Evolutionary conservation across 2,888 invertebrate species (phyloP).

Genomic region (Ennomos fuscantarius): DNA sequence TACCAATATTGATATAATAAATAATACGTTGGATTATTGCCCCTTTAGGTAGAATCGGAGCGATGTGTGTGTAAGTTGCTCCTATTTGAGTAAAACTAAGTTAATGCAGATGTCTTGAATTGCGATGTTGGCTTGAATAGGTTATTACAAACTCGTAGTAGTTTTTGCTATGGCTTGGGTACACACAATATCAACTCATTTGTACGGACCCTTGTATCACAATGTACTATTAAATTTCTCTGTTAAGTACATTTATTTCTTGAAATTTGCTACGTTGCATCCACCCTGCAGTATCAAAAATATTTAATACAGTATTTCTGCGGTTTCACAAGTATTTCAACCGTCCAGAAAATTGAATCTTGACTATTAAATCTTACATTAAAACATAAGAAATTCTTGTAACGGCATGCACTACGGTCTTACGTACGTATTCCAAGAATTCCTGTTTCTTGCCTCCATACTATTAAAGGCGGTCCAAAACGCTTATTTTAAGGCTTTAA

Average conservation of each 20-base stretch:
- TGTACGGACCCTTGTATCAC: too few species aligned
- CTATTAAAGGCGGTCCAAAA: constrained; percentile 47
- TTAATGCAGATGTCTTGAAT: not conserved
- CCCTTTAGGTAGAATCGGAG: constrained; percentile 24
- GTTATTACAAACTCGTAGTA: too few species aligned
- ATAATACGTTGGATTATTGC: constrained; percentile 74
- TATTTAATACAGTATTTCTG: constrained; percentile 9
- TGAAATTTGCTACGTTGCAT: not conserved
- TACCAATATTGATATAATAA: constrained; percentile 80
- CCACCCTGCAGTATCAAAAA: constrained; percentile 1
- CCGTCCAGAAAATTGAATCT: constrained; percentile 44
- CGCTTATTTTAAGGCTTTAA: constrained; percentile 33
- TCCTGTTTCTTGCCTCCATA: constrained; percentile 44
- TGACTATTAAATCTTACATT: constrained; percentile 69
- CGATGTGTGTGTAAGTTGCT: not conserved
- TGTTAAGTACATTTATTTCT: not conserved
- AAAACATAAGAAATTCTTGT: constrained; percentile 66
- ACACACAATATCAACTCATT: too few species aligned
- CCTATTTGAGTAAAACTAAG: not conserved
- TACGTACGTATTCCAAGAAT: constrained; percentile 63
- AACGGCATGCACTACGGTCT: constrained; percentile 60
- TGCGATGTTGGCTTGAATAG: too few species aligned
- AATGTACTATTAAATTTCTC: too few species aligned
- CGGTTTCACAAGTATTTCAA: constrained; percentile 29
- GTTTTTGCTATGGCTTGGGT: too few species aligned